These are phyloP conservation scores for Calosoma granatense DNA, from an alignment of 1,140 invertebrate species.

Conservation along the genomic window DNA sequence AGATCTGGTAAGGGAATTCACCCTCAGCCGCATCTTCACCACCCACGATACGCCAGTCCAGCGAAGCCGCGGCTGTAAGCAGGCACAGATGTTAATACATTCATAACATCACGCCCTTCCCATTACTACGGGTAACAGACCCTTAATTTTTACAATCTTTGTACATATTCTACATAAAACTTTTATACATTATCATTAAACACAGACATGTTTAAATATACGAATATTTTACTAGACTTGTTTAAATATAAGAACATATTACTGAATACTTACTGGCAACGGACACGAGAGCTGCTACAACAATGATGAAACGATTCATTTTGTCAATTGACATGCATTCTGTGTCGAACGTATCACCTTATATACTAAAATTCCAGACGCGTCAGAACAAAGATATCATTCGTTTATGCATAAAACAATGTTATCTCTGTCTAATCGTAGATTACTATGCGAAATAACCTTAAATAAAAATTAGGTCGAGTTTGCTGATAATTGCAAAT, in stretches of 20 bases:
- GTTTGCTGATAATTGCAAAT: no score
- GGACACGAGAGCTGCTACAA: background rate
- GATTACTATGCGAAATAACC: no score
- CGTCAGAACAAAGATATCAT: no score
- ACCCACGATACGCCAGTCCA: conserved; percentile 25
- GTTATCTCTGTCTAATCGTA: no score
- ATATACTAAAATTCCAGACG: no score
- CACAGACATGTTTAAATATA: background rate
- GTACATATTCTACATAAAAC: no score
- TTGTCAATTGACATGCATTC: background rate
- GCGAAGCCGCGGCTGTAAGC: background rate
- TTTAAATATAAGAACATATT: background rate
- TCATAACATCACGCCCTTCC: no score
- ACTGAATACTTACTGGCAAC: background rate
- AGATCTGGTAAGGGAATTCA: conserved; percentile 35
- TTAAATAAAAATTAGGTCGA: no score
- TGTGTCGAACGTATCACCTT: background rate
- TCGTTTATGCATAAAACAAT: no score
- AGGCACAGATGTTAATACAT: no score
- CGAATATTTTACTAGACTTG: background rate
- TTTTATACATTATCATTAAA: background rate
- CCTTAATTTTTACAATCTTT: no score
- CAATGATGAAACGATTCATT: background rate
- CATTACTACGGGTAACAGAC: no score
- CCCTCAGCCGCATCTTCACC: conserved; percentile 23